Evolutionary conservation across 1,140 invertebrate species (phyloP), one percentile per base, ranked within the genome.

Genomic region (Conopomorpha cramerella): DNA sequence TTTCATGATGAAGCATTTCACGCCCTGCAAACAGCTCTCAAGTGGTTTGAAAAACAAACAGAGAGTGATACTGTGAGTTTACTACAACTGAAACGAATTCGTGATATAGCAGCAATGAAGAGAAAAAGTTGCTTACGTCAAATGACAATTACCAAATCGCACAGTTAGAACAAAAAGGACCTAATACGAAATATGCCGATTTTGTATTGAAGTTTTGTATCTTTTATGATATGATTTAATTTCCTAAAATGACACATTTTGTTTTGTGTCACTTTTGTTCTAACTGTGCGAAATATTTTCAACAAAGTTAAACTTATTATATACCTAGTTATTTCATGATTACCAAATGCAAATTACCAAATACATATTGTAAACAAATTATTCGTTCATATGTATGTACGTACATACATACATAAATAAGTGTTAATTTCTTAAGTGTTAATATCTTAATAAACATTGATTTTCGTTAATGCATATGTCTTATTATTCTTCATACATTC

Each of bases 1-100:
- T 51, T 36, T 45, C 40, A 48, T 41, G 30, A 46, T 37, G 46
- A 46, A 49, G 46, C 39, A 43, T 12, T 48, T 35, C 41, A 44
- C 26, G 42, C 49, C 23, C 38, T 47, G 25, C 32, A 47, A 47
- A 51, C 30, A 38, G 39, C 43, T 45, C 28, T 49, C 27, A 41
- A 42, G 16, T 41, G 44, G 39, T 45, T 43, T 29, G 37, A 52
- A 42, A 43, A 42, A 42, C 37, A 46, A 49, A 46, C 41, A 34
- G 43, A 48, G 30, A 32, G 45, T 41, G 43, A 39, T 46, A 44
- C 28, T 36, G 30, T 41, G 27, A 45, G 45, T 43, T 46, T 46
- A 43, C 25, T 43, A 34, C 43, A 42, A 32, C 25, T 46, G 11
- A 41, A 49, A 46, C 34, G 46, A 49, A 49, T 51, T 39, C 39